Percentiles rank a stretch among this genome's conserved stretches.
Conservation (phyloP, 37 sponge, comb jelly and placozoan species). For the Petrosia ficiformis region DNA sequence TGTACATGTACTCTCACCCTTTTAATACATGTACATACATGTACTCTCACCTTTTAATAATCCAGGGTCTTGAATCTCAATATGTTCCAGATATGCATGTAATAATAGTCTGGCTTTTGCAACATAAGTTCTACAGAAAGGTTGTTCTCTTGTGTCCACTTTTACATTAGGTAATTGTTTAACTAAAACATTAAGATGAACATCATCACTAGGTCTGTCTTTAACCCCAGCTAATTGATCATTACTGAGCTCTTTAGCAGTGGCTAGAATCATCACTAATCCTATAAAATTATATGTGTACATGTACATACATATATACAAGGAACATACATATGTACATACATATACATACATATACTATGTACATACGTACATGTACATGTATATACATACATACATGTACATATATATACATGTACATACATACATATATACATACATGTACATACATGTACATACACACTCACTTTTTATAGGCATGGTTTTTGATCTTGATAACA, state of each 20-base stretch:
- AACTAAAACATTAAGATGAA: background rate
- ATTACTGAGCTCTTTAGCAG: slow-evolving; percentile 57
- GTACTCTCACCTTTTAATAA: slow-evolving; percentile 36
- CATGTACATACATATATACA: too few relatives aligned
- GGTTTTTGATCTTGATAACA: slow-evolving; percentile 25
- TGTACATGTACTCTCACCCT: too few relatives aligned
- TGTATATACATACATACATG: too few relatives aligned
- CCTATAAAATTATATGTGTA: slow-evolving; percentile 11
- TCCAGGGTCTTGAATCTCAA: slow-evolving; percentile 18
- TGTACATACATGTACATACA: too few relatives aligned
- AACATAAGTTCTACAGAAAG: slow-evolving; percentile 50
- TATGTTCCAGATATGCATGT: slow-evolving; percentile 64
- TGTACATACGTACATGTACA: too few relatives aligned
- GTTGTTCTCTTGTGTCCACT: slow-evolving; percentile 45
- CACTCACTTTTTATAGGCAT: slow-evolving; percentile 46
- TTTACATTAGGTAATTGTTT: slow-evolving; percentile 44
- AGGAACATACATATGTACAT: too few relatives aligned
- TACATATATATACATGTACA: too few relatives aligned
- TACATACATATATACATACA: too few relatives aligned
- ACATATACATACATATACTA: too few relatives aligned
- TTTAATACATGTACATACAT: too few relatives aligned
- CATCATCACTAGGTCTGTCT: slow-evolving; percentile 11
- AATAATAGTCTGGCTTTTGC: slow-evolving; percentile 70
- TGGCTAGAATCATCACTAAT: slow-evolving; percentile 29
- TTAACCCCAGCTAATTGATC: slow-evolving; percentile 5